Base-by-base conservation (phyloP, 2,888 invertebrate species). In the Eugnorisma glareosa region DNA sequence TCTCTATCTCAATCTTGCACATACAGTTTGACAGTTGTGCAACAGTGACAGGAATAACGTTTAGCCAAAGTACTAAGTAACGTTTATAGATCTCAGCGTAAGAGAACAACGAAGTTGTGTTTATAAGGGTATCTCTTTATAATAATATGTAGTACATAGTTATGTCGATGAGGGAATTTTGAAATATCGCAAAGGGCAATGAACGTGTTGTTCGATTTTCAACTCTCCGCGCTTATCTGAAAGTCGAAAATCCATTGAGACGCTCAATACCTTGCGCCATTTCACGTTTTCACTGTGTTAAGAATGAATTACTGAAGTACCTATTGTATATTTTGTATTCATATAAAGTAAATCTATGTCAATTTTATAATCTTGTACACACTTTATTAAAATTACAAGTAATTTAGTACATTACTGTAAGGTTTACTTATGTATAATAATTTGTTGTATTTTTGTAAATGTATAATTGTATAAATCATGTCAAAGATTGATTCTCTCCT, bases 381-480 rank as follows among this genome's bases (percentile, higher is more conserved):
- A 64, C 28, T 64, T 66, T 57, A 72, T 40, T 35, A 24, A 40
- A 79, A 70, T 37, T 40, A 59, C 0, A 40, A 57, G 35, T 31
- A 66, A 35, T 35, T 48, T 21, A 66, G 48, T 74, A 51, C 57
- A 51, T 43, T 51, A 21, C 13, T 73, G 2, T 72, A 73, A 24
- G 64, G 5, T 28, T 67, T 35, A 48, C 7, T 15, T 43, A 11
- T n/a, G 35, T 48, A 31, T 59, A 66, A 48, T 61, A 31, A 3
- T 45, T 75, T 51, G 57, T 78, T 67, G 57, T 75, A 82, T 81
- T 79, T 77, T 79, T 74, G 24, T 81, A 81, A 73, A 61, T 81
- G 45, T 77, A 21, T 59, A 35, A 51, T 79, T 78, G n/a, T 78
- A 54, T 66, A 77, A 45, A 48, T n/a, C 6, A 35, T 59, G 57